Percentiles rank a stretch among this genome's conserved stretches.
These are phyloP conservation scores for Steromphala cineraria DNA, from an alignment of 2,888 invertebrate species.

Conservation along the genomic window DNA sequence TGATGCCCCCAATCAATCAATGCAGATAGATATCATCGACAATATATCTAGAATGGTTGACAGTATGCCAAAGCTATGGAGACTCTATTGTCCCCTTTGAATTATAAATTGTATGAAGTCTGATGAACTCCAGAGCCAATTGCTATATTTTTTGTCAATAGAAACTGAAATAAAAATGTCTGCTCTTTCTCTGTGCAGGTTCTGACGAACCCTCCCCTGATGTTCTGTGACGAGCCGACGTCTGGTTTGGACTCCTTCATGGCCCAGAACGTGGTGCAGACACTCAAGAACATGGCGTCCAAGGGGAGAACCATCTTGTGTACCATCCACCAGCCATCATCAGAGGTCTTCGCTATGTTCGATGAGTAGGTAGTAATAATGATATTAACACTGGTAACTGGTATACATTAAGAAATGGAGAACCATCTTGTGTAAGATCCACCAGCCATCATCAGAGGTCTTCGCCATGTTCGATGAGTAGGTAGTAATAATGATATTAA, in stretches of 20 bases:
- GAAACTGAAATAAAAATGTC: background rate
- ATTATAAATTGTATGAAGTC: no score
- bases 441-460: conserved; percentile 89
- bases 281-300: conserved; percentile 78
- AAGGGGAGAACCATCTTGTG: conserved; percentile 91
- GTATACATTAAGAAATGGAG: no score
- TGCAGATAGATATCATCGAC: no score
- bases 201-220: conserved; percentile 92
- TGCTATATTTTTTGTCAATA: background rate
- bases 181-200: conserved; percentile 80
- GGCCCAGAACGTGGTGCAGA: conserved; percentile 94
- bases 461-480: conserved; percentile 90
- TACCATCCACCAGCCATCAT: conserved; percentile 95
- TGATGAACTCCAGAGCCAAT: background rate
- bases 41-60: no score
- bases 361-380: conserved; percentile 78
- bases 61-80: no score
- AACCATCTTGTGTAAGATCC: conserved; percentile 93
- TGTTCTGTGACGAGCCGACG: conserved; percentile 98
- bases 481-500: conserved; percentile 29
- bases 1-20: no score
- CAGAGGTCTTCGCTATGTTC: conserved; percentile 88
- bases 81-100: no score
- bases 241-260: conserved; percentile 97
- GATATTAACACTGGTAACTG: no score